phyloP scores from a whole-genome alignment of 2,888 invertebrate genomes.

The Gortyna flavago region DNA sequence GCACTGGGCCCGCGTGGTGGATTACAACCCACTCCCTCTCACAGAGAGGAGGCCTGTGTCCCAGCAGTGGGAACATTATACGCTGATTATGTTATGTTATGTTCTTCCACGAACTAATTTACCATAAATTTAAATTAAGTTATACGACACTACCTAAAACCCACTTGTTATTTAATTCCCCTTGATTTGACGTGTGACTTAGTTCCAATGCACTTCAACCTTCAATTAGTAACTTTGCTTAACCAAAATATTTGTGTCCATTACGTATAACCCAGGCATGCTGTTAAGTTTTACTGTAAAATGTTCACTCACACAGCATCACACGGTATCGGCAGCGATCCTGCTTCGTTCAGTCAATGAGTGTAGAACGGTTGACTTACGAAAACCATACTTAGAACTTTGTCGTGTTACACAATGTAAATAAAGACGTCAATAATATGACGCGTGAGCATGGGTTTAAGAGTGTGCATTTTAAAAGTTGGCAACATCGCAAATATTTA shows the following conservation, averaged over 20 bases:
- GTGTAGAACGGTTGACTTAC: constrained; percentile 23
- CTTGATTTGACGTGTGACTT: background rate
- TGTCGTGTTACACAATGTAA: constrained; percentile 12
- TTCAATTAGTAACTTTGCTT: constrained; percentile 32
- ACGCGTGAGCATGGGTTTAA: background rate
- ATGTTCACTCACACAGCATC: constrained; percentile 74
- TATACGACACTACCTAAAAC: background rate
- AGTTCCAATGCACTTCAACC: constrained; percentile 47
- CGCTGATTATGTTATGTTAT: too few relatives aligned
- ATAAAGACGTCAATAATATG: background rate
- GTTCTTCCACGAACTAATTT: too few relatives aligned
- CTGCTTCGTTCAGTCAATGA: constrained; percentile 63
- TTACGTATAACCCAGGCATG: constrained; percentile 67
- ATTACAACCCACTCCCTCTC: too few relatives aligned
- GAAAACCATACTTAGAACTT: constrained; percentile 19
- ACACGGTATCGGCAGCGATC: constrained; percentile 66
- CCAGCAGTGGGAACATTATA: too few relatives aligned
- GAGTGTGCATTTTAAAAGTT: background rate
- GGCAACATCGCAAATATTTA: background rate
- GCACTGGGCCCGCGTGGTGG: too few relatives aligned
- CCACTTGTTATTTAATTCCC: background rate
- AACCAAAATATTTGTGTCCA: constrained; percentile 12
- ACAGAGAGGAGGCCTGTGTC: too few relatives aligned
- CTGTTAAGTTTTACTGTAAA: constrained; percentile 69
- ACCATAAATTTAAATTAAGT: background rate